Percentiles rank a stretch among this genome's conserved stretches.
Conservation (phyloP, 2,113 vertebrate genomes). For the Progne subis region DNA sequence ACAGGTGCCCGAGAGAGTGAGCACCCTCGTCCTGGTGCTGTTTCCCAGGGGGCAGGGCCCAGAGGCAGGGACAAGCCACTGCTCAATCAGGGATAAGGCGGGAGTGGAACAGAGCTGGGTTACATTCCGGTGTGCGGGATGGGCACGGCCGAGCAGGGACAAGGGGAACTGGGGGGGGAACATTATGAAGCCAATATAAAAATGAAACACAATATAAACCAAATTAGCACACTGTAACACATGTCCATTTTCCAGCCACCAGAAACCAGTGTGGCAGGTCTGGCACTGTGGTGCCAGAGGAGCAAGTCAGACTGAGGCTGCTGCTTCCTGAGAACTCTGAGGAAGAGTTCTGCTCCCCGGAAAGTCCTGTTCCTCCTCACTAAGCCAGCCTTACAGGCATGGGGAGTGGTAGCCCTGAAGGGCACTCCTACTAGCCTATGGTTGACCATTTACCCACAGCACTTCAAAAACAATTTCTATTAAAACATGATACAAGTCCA, state of each 20-base stretch:
- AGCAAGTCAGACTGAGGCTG: neutral
- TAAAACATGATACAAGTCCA: neutral
- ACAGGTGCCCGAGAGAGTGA: no score
- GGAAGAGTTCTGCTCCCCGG: neutral
- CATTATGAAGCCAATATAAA: no score
- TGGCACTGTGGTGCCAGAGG: neutral
- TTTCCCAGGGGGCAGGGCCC: no score
- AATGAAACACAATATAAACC: no score
- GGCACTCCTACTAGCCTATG: fast-evolving
- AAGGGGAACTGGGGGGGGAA: no score
- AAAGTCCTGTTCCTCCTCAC: neutral
- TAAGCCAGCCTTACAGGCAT: fast-evolving
- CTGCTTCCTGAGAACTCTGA: neutral
- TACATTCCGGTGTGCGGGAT: no score
- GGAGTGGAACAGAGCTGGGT: no score
- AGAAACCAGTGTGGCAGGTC: neutral
- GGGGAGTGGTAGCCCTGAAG: neutral
- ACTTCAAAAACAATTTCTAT: neutral
- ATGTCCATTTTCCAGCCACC: neutral
- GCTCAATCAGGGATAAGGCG: no score
- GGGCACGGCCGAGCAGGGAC: no score
- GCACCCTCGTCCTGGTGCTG: no score
- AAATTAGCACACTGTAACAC: no score
- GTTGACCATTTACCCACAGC: neutral
- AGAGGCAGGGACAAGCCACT: no score